Conservation (phyloP, 2,888 invertebrate species). For the Nephrotoma guestfalica region DNA sequence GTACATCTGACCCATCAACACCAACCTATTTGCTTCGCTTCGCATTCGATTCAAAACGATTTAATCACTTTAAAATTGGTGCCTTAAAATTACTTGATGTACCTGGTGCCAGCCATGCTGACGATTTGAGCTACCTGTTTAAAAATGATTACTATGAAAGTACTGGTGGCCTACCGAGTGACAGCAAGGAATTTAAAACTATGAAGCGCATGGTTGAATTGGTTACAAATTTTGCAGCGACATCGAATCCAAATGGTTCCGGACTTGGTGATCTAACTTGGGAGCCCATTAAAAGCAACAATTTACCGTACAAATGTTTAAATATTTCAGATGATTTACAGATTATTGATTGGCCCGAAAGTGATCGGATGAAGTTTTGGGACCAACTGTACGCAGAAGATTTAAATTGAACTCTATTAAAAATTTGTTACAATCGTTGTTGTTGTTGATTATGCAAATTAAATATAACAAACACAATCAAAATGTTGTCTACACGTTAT, state of each 20-base stretch:
- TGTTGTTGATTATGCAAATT: not conserved
- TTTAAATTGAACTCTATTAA: not conserved
- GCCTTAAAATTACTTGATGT: conserved; percentile 19
- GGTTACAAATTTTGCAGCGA: conserved; percentile 25
- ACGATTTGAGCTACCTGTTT: conserved; percentile 30
- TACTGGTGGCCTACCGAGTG: not conserved
- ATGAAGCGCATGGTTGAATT: conserved; percentile 23
- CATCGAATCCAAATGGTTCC: conserved; percentile 21
- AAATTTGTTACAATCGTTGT: too few relatives aligned
- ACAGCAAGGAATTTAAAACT: conserved; percentile 18
- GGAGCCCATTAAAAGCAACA: conserved; percentile 8
- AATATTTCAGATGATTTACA: conserved; percentile 21
- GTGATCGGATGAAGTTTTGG: conserved; percentile 23
- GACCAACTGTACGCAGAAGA: conserved; percentile 22
- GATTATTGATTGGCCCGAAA: conserved; percentile 22
- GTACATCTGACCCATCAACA: conserved; percentile 19
- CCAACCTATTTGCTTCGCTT: conserved; percentile 30
- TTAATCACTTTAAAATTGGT: conserved; percentile 22
- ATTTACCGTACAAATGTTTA: conserved; percentile 19
- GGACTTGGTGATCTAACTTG: conserved; percentile 5
- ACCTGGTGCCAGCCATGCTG: conserved; percentile 24
- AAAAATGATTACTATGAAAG: conserved; percentile 19
- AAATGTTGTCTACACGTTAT: too few relatives aligned
- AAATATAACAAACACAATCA: too few relatives aligned
- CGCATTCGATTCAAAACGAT: conserved; percentile 29